Evolutionary conservation across 2,113 vertebrate species (phyloP).

Genomic region (Psephotus haematonotus): DNA sequence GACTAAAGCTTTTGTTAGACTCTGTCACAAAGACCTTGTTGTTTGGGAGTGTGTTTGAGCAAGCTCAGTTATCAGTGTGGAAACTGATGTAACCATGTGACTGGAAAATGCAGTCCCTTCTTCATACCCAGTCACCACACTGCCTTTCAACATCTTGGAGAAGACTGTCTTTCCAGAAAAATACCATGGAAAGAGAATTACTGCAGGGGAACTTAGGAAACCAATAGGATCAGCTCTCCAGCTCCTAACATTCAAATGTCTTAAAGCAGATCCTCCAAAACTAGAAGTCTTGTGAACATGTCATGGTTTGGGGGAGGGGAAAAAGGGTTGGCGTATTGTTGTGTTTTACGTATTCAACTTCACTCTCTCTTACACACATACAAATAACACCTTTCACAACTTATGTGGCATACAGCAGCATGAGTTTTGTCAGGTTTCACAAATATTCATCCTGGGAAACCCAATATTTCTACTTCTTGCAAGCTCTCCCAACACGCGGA

Average conservation of each 20-base stretch:
- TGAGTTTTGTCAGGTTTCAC: neutral
- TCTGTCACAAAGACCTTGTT: neutral
- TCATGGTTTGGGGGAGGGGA: neutral
- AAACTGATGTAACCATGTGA: neutral
- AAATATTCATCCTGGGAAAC: neutral
- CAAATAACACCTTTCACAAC: neutral
- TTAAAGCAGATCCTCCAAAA: neutral
- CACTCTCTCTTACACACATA: neutral
- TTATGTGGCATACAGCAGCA: neutral
- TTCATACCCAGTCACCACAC: neutral
- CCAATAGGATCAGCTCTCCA: neutral
- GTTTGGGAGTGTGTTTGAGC: neutral
- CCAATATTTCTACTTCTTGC: neutral
- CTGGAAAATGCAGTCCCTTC: neutral
- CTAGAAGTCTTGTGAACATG: neutral
- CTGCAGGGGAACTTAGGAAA: neutral
- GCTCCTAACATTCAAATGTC: neutral
- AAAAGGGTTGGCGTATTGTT: neutral
- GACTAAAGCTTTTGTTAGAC: neutral
- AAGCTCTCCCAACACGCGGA: neutral
- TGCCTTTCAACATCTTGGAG: neutral
- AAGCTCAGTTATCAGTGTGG: neutral
- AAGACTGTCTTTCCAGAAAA: neutral
- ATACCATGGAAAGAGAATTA: neutral
- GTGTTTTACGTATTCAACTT: neutral